These are phyloP conservation scores for Pteropus alecto DNA, from an alignment of 2,113 vertebrate genomes.

Conservation along the genomic window DNA sequence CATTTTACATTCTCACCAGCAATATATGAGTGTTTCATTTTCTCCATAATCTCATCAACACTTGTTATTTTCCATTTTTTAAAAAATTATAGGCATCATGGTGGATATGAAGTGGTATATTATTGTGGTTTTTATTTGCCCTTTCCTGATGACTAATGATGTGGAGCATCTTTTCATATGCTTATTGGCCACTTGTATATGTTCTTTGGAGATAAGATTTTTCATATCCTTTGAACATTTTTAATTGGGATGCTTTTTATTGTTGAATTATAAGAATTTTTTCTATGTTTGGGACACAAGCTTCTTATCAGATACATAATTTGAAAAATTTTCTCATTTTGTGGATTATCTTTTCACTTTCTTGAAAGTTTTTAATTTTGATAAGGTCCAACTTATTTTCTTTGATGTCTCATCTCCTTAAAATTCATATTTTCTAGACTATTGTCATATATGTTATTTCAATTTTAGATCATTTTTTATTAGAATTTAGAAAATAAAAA, in stretches of 20 bases:
- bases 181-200: not conserved
- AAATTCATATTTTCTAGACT: not conserved
- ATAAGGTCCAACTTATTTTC: not conserved
- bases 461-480: conserved; percentile 27
- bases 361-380: not conserved
- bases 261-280: not conserved
- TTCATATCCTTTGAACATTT: not conserved
- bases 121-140: conserved; percentile 14
- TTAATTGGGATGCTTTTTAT: not conserved
- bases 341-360: not conserved
- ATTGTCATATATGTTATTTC: not conserved
- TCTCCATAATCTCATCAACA: not conserved
- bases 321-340: not conserved
- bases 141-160: conserved; percentile 9
- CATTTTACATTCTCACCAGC: not conserved
- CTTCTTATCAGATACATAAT: not conserved
- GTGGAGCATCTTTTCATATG: not conserved
- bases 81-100: not conserved
- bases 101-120: not conserved
- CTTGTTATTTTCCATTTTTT: not conserved
- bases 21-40: not conserved
- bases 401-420: not conserved
- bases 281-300: not conserved
- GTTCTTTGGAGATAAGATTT: not conserved
- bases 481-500: conserved; percentile 42